phyloP scores from a whole-genome alignment of 2,797 vertebrate species.

The Amazonetta brasiliensis region DNA sequence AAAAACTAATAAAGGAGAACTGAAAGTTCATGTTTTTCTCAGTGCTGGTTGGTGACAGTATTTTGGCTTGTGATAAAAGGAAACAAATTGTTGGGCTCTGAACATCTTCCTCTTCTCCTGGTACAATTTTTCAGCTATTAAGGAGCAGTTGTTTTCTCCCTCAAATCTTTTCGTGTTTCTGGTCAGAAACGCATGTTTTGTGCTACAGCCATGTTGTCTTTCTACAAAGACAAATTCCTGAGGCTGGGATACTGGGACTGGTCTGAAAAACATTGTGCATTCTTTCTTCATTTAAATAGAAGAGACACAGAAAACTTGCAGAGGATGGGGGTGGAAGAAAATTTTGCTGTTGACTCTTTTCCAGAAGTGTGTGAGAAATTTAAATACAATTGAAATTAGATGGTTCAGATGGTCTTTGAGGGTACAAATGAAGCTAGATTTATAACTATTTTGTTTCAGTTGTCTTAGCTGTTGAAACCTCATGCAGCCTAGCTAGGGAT shows the following conservation, averaged over 20 bases:
- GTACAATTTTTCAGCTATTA: background rate
- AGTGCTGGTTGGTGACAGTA: background rate
- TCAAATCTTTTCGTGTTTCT: background rate
- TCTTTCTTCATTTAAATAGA: slow-evolving; percentile 14
- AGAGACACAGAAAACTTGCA: background rate
- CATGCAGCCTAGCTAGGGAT: background rate
- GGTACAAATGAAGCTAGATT: background rate
- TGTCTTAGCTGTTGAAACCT: background rate
- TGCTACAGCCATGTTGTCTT: background rate
- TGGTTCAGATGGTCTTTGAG: background rate
- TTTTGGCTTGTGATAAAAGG: background rate
- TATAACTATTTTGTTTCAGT: background rate
- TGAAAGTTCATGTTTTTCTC: background rate
- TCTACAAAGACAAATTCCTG: slow-evolving; percentile 23
- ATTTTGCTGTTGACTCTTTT: background rate
- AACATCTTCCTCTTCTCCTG: background rate
- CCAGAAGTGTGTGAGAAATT: background rate
- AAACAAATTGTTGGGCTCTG: background rate
- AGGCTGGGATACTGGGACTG: background rate
- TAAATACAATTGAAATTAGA: background rate
- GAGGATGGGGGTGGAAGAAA: slow-evolving; percentile 21
- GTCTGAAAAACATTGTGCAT: slow-evolving; percentile 3
- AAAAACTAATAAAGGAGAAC: background rate
- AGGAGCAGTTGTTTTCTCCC: background rate
- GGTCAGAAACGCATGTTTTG: background rate